Percentiles rank a stretch among this genome's conserved stretches.
Evolutionary conservation across 2,113 vertebrate genomes (phyloP).

Genomic region (Nothocercus julius): DNA sequence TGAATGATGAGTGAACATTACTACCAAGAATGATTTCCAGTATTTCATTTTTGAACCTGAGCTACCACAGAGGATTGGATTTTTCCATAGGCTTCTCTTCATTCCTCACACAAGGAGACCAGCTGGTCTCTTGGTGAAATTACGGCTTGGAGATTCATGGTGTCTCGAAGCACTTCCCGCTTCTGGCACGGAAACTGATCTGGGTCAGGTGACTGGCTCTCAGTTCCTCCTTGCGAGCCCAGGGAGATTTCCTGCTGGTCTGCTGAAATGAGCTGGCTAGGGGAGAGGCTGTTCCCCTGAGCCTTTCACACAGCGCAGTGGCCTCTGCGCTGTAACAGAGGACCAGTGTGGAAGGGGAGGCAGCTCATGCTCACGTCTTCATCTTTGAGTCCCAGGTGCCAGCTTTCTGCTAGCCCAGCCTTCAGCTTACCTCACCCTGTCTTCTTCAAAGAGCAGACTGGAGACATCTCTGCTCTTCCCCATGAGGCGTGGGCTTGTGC

Average conservation of each 20-base stretch:
- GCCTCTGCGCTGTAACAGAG: neutral
- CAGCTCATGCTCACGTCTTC: neutral
- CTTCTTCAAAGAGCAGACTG: neutral
- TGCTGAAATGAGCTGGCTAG: neutral
- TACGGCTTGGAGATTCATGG: neutral
- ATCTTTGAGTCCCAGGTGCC: neutral
- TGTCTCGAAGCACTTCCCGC: neutral
- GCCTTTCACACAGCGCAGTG: neutral
- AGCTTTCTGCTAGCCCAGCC: neutral
- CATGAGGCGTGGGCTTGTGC: neutral
- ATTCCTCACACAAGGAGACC: neutral
- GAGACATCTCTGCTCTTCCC: neutral
- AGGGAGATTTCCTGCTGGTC: neutral
- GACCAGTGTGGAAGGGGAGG: neutral
- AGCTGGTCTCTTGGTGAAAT: neutral
- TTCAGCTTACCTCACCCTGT: neutral
- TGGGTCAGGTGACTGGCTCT: neutral
- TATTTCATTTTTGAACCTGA: neutral
- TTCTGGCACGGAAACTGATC: neutral
- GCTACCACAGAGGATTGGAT: neutral
- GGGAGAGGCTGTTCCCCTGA: neutral
- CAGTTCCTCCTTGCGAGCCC: neutral
- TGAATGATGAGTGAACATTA: neutral
- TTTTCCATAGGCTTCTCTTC: neutral
- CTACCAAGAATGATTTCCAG: neutral